phyloP scores from a whole-genome alignment of 2,113 vertebrate genomes.

The Phycodurus eques region DNA sequence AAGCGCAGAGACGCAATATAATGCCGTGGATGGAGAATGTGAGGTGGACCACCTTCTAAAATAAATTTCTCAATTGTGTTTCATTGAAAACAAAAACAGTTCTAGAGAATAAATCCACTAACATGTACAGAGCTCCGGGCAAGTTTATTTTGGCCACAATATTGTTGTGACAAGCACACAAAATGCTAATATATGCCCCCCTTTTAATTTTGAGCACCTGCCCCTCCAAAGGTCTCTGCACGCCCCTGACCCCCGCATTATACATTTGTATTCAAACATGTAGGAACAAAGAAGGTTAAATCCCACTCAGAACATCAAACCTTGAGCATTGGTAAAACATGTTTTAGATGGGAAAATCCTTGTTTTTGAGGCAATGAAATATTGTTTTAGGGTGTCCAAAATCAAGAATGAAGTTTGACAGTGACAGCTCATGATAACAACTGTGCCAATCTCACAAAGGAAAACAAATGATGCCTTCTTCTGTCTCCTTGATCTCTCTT shows the following conservation, averaged over 20 bases:
- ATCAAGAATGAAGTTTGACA: not conserved
- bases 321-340: not conserved
- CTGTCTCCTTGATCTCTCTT: not conserved
- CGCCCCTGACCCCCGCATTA: not conserved
- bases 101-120: no score
- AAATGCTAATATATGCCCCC: no score
- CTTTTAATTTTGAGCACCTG: no score
- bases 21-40: no score
- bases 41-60: no score
- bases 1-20: no score
- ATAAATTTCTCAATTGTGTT: no score
- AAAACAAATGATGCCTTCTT: not conserved
- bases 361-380: not conserved
- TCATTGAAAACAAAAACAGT: no score
- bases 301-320: not conserved
- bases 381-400: not conserved
- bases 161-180: no score
- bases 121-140: no score
- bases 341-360: not conserved
- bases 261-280: not conserved
- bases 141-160: no score
- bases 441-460: not conserved
- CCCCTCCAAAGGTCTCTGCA: no score
- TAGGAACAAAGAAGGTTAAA: not conserved
- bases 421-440: not conserved